Base-by-base conservation (phyloP, 1,140 invertebrate species). In the Berghia stephanieae region DNA sequence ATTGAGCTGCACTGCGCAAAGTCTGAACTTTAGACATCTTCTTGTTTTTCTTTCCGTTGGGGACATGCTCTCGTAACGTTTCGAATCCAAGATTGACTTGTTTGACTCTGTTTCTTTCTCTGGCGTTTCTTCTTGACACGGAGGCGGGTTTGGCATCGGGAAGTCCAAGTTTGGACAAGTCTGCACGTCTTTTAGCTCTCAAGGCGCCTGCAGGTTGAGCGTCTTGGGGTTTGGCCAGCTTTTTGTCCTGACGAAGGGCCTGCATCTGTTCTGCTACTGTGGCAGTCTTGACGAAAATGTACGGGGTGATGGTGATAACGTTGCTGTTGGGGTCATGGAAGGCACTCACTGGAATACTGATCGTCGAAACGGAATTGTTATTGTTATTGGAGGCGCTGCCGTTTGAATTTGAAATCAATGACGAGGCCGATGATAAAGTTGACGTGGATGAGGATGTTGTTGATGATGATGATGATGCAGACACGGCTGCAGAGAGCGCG, bases 71-170 rank as follows among this genome's bases (percentile, higher is more conserved):
- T 31, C 88, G 74, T 6, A 89, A 80, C 3, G 85, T 86, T 71
- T 85, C 88, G 76, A 89, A 89, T 13, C 87, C 87, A 94, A 96
- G 94, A 88, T 98, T 70, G 78, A 97, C 96, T 92, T 96, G 95
- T 89, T 97, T 97, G 40, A 98, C 96, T 69, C 96, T 93, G 88
- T 98, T 98, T 69, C 96, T 90, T 90, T 98, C 96, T 0, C 96
- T 91, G 34, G 96, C 96, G 90, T 98, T 98, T 81, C 96, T 92
- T 69, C 96, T 91, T 0, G 95, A 94, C 4, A 98, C 96, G 0
- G 95, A 95, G 1, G 95, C 95, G 55, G 95, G 93, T 63, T 94
- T 86, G 3, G 87, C 83, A 43, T 86, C 81, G 0, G 84, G 84
- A 42, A 86, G 76, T 8, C 86, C 85, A 36, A 86, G 82, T 60